Percentiles rank a stretch among this genome's conserved stretches.
phyloP scores from a whole-genome alignment of 2,888 invertebrate genomes.

The Keiferia lycopersicella region DNA sequence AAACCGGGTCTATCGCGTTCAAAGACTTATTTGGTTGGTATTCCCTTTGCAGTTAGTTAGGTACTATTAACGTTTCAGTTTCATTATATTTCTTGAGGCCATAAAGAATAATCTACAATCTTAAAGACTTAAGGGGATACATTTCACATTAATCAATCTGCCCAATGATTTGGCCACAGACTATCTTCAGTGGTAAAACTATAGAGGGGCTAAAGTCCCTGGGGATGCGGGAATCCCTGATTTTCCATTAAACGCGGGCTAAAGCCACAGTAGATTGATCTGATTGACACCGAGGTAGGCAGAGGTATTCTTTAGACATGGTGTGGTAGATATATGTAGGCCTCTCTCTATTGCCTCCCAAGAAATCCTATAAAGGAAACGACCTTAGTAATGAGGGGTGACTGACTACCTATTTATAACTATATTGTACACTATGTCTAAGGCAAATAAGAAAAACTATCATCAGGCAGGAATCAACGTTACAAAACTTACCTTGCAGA shows the following conservation, averaged over 20 bases:
- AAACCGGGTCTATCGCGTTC: too few relatives aligned
- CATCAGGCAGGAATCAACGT: too few relatives aligned
- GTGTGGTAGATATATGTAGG: not conserved
- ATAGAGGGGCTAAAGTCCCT: conserved; percentile 14
- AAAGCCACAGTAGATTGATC: conserved; percentile 29
- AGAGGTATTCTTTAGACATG: not conserved
- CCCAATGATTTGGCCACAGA: conserved; percentile 9
- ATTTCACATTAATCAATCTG: conserved; percentile 23
- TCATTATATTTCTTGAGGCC: not conserved
- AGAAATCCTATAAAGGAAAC: too few relatives aligned
- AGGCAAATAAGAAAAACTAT: too few relatives aligned
- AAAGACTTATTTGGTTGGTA: too few relatives aligned
- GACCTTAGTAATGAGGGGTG: too few relatives aligned
- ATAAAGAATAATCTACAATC: conserved; percentile 5
- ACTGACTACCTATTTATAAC: too few relatives aligned
- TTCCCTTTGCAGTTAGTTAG: not conserved
- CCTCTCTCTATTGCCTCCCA: too few relatives aligned
- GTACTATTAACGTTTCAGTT: too few relatives aligned
- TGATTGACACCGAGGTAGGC: conserved; percentile 20
- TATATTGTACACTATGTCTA: too few relatives aligned
- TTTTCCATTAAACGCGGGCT: conserved; percentile 23
- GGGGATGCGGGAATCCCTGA: conserved; percentile 21
- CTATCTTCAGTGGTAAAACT: conserved; percentile 18
- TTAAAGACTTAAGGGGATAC: conserved; percentile 7
- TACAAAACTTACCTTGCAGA: too few relatives aligned